Conservation (phyloP, 1,140 invertebrate species). For the Drusus annulatus region DNA sequence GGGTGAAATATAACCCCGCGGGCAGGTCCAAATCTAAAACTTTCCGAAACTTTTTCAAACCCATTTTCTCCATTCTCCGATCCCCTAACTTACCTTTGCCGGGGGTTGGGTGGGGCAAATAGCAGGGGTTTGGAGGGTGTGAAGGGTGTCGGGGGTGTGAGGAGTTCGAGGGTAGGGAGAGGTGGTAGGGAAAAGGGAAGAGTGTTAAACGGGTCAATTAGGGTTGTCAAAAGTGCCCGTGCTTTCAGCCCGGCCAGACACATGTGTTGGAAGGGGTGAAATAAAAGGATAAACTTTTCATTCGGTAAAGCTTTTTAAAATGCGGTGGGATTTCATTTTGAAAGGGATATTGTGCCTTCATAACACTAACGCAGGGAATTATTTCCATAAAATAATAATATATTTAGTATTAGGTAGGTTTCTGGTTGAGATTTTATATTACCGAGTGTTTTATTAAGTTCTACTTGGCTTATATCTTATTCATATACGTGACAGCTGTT, state of each 20-base stretch:
- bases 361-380: too few relatives aligned
- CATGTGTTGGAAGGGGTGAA: neutral
- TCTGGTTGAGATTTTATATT: too few relatives aligned
- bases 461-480: too few relatives aligned
- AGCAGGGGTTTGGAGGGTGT: neutral
- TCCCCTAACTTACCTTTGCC: neutral
- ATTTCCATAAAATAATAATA: too few relatives aligned
- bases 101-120: neutral
- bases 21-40: neutral
- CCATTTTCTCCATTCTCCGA: neutral
- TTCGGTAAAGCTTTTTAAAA: conserved; percentile 25
- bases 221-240: conserved; percentile 35
- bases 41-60: conserved; percentile 7
- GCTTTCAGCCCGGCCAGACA: conserved; percentile 1
- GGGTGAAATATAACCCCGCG: neutral
- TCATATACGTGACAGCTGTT: too few relatives aligned
- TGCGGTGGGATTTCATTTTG: neutral
- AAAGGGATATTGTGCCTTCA: too few relatives aligned
- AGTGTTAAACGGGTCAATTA: conserved; percentile 39
- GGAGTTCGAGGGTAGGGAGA: neutral
- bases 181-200: neutral
- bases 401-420: too few relatives aligned
- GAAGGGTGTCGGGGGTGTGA: too few relatives aligned
- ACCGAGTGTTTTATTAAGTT: too few relatives aligned
- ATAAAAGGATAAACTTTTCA: conserved; percentile 27